Evolutionary conservation across 2,888 invertebrate genomes (phyloP).

Genomic region (Pseudococcus jackbeardsleyi): DNA sequence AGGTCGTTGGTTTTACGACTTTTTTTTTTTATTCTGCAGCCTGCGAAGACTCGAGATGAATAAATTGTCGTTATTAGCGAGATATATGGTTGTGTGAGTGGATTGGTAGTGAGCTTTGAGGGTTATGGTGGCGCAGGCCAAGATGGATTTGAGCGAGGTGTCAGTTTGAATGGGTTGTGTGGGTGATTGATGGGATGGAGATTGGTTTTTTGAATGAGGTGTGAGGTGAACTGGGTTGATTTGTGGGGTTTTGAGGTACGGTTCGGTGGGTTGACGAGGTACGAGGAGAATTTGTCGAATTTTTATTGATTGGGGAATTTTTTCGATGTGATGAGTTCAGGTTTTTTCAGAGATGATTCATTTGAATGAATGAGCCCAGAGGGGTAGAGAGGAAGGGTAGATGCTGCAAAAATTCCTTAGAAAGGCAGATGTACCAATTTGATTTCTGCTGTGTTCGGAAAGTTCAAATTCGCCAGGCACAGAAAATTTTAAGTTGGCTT

Average conservation of each 20-base stretch:
- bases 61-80: slow-evolving; percentile 26
- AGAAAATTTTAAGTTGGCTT: too few species aligned
- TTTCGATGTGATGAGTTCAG: too few species aligned
- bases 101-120: background rate
- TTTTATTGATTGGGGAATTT: too few species aligned
- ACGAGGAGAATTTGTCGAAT: background rate
- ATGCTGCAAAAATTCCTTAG: too few species aligned
- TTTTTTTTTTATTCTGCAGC: background rate
- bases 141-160: background rate
- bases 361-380: too few species aligned
- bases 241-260: background rate
- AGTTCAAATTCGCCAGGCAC: too few species aligned
- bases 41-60: slow-evolving; percentile 10
- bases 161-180: background rate
- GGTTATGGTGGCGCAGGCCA: background rate
- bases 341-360: too few species aligned
- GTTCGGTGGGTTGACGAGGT: background rate
- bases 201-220: background rate
- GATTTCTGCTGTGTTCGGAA: too few species aligned
- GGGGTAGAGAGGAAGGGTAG: too few species aligned
- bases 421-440: too few species aligned
- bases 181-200: background rate
- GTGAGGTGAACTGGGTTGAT: background rate
- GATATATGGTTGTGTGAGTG: background rate
- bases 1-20: slow-evolving; percentile 20